Base-by-base conservation (phyloP, 2,113 vertebrate species). In the Heloderma charlesbogerti region DNA sequence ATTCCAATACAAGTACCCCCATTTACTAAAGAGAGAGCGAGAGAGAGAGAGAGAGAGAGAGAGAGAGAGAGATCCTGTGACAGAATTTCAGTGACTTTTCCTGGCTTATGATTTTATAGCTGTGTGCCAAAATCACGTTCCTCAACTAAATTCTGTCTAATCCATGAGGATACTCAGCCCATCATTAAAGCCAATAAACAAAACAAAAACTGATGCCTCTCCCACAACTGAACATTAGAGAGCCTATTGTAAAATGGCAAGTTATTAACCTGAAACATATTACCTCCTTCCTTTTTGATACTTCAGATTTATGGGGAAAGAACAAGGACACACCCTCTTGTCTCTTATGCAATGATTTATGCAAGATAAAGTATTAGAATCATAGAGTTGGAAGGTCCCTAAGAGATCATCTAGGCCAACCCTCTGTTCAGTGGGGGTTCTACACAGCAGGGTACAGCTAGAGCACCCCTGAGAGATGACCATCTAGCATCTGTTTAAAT, bases 211-310 rank as follows among this genome's bases (percentile, higher is more conserved):
- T 51, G 51, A 66, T 82, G 79, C 85, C 1, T 3, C 86, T 34
- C 34, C 3, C 51, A 72, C 84, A 83, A 31, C 48, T 78, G 81
- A 71, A 45, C 3, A 43, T 45, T 88, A 0, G 67, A 60, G 6
- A 45, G 0, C 87, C 31, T 88, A 71, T 71, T 90, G 37, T 86
- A 83, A 78, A 83, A 1, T 0, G 89, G 71, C 16, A 37, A 82
- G 81, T 60, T 34, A 91, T 90, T 92, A 86, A 92, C 51, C 1
- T 25, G 89, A 94, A 83, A 63, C 29, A 84, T 87, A 94, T 40
- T 0, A 12, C 3, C 7, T 57, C 29, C 69, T 85, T 90, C 54
- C 60, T 71, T 92, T 79, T 57, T 25, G 2, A 1, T 4, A 48
- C 57, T 71, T n/a, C 31, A 87, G 5, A 66, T n/a, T 86, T 0